Base-by-base conservation (phyloP, 2,113 vertebrate species). In the Podarcis cretensis region DNA sequence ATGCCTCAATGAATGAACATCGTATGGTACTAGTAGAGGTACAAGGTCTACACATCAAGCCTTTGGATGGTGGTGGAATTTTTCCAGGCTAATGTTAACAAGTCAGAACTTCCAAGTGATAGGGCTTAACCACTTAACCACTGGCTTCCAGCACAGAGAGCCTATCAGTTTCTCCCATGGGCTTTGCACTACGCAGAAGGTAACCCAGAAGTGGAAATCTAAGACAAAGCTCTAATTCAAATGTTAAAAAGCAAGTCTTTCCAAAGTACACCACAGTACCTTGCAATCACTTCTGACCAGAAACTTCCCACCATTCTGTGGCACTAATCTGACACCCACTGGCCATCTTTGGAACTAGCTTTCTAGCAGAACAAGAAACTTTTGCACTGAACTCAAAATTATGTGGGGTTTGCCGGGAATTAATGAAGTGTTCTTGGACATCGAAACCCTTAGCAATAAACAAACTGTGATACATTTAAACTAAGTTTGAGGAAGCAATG, bases 291-390 rank as follows among this genome's bases (percentile, higher is more conserved):
- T 6, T 14, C 43, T 8, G 54, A n/a, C 21, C 0, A 0, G 0
- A 0, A 12, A 76, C 0, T 0, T 6, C 4, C 40, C 16, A 69
- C 14, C 21, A 37, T 84, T 69, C 35, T 20, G 85, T 88, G 90
- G 87, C 87, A 91, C 90, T 93, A 90, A 30, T 1, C 1, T 95
- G 97, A 63, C 97, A 92, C 90, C 95, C 32, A 2, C 89, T 93
- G 97, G 92, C 35, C 84, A 1, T 2, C 35, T 76, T 1, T 35
- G 20, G 78, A 77, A 92, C n/a, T 82, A 81, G 83, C 0, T 1
- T 30, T 63, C 5, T 37, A 0, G 59, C 0, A 57, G 40, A 78
- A 20, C 59, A 63, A 25, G 14, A 83, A 83, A 32, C n/a, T 63
- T 81, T 30, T 5, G 7, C 82, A 54, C 40, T 21, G 4, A 83